phyloP scores from a whole-genome alignment of 1,140 invertebrate species.

The Sitophilus oryzae region DNA sequence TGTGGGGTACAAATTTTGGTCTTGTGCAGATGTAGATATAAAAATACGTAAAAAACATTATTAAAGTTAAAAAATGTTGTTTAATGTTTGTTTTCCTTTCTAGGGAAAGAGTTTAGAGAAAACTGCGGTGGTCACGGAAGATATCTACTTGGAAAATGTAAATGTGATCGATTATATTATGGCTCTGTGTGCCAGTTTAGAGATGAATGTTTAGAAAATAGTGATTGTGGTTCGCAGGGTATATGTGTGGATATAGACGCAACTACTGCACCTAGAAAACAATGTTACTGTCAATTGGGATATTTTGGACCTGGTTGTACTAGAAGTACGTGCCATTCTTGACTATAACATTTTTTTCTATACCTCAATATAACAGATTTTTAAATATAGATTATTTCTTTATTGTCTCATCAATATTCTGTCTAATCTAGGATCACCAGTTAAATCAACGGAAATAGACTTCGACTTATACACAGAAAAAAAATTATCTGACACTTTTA shows the following conservation, averaged over 20 bases:
- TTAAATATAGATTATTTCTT: no score
- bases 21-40: constrained; percentile 92
- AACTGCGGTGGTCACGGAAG: constrained; percentile 77
- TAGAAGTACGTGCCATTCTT: constrained; percentile 56
- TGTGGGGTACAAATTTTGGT: constrained; percentile 81
- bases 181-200: constrained; percentile 77
- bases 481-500: constrained; percentile 64
- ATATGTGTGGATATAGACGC: constrained; percentile 74
- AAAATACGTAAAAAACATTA: constrained; percentile 47
- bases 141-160: constrained; percentile 68
- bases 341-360: no score
- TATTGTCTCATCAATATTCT: no score
- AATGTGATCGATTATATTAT: constrained; percentile 75
- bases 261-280: constrained; percentile 70
- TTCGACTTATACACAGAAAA: constrained; percentile 61
- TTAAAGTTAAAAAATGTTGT: neutral
- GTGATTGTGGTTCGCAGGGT: constrained; percentile 79
- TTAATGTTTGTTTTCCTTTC: neutral
- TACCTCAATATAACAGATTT: no score
- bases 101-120: constrained; percentile 68
- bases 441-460: constrained; percentile 60
- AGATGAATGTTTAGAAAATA: constrained; percentile 76
- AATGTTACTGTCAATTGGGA: constrained; percentile 84
- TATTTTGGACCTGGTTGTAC: constrained; percentile 76
- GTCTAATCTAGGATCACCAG: constrained; percentile 52